Base-by-base conservation (phyloP, 2,888 invertebrate genomes). In the Rhingia rostrata region DNA sequence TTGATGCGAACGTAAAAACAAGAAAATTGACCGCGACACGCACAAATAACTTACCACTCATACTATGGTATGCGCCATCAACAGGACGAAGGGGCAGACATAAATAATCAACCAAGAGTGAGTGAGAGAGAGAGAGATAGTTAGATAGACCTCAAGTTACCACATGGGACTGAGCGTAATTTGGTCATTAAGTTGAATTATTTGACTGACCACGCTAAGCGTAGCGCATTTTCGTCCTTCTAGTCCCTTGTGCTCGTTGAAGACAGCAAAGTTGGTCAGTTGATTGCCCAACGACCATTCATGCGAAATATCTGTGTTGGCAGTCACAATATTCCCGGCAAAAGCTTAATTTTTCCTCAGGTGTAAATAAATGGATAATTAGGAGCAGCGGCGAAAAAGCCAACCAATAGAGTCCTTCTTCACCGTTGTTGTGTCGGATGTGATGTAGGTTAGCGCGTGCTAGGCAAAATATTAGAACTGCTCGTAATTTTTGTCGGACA, bases 181-280 rank as follows among this genome's bases (percentile, higher is more conserved):
- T 84, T 75, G 74, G 79, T 84, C 84, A 84, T 84, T 84, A 84
- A 84, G 60, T 84, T 84, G 84, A 84, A 80, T 84, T 84, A 80
- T 84, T 80, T 70, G 73, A 79, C 83, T 61, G 66, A 67, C 73
- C 72, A 75, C 58, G 81, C 63, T 70, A 43, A 64, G 70, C 54
- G 54, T 66, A 47, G 41, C 32, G 39, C 37, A 14, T 5, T 47
- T 10, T 49, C 14, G 51, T 49, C n/a, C 51, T 64, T 37, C 7
- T 33, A 22, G 4, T 12, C 35, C 12, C 32, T n/a, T 2, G 3
- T 10, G 32, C 6, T 6, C 30, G 10, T 12, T 7, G 41, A 37
- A 14, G n/a, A 56, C 14, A 30, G 69, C n/a, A n/a, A 49, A 22
- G 41, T 37, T 49, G 14, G 39, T 47, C n/a, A 54, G 73, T 63